These are phyloP conservation scores for Vimba vimba DNA, from an alignment of 2,113 vertebrate genomes.

Conservation along the genomic window DNA sequence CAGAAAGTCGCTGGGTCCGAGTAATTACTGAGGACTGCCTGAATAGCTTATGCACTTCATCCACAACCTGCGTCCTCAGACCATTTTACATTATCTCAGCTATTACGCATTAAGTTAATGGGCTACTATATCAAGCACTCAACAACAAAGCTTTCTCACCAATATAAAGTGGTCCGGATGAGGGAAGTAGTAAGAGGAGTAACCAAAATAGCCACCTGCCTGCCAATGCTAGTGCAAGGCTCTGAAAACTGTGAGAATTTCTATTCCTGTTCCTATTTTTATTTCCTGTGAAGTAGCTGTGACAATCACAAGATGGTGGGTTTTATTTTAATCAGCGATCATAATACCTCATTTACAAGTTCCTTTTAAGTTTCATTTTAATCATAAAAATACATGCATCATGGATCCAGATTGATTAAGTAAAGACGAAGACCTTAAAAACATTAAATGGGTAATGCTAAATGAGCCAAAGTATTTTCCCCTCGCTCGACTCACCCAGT, in stretches of 20 bases:
- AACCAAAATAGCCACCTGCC: conserved; percentile 14
- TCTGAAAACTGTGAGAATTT: background rate
- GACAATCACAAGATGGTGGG: conserved; percentile 3
- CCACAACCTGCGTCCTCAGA: conserved; percentile 26
- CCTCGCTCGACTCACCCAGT: conserved; percentile 78
- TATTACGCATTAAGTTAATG: conserved; percentile 44
- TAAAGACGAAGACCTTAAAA: background rate
- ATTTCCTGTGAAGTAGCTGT: background rate
- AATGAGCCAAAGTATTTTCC: background rate
- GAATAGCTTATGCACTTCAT: conserved; percentile 34
- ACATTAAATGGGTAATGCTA: background rate
- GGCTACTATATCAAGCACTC: conserved; percentile 29
- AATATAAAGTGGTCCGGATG: background rate
- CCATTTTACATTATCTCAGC: conserved; percentile 40
- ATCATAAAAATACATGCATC: conserved; percentile 17
- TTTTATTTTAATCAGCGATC: conserved; percentile 11
- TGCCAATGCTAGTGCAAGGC: conserved; percentile 1
- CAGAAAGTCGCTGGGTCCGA: background rate
- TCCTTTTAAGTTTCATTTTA: background rate
- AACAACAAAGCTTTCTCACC: conserved; percentile 24
- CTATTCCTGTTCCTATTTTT: conserved; percentile 5
- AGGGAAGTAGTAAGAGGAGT: conserved; percentile 11
- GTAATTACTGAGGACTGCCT: conserved; percentile 46
- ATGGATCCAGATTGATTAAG: background rate
- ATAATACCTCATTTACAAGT: background rate